phyloP scores from a whole-genome alignment of 1,140 invertebrate genomes.

The Ceratosolen solmsi region DNA sequence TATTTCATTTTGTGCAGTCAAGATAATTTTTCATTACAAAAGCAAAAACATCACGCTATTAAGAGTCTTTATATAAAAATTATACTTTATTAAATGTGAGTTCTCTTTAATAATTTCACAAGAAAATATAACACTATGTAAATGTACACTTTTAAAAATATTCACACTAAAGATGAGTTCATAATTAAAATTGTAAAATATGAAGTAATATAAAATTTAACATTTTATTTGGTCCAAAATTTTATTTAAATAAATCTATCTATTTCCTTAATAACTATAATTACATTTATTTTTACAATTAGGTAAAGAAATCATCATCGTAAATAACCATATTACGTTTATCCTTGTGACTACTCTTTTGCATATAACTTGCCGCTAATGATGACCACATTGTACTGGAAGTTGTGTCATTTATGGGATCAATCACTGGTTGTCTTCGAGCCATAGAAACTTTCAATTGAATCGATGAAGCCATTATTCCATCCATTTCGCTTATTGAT shows the following conservation, averaged over 20 bases:
- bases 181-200: too few relatives aligned
- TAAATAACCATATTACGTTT: slow-evolving; percentile 81
- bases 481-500: slow-evolving; percentile 91
- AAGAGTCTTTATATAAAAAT: too few relatives aligned
- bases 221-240: neutral
- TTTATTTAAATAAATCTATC: neutral
- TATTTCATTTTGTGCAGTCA: too few relatives aligned
- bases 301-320: slow-evolving; percentile 77
- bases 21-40: too few relatives aligned
- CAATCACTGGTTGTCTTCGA: slow-evolving; percentile 86
- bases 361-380: slow-evolving; percentile 86
- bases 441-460: slow-evolving; percentile 88
- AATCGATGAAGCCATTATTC: slow-evolving; percentile 84
- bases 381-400: slow-evolving; percentile 87
- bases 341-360: slow-evolving; percentile 86
- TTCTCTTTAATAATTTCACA: too few relatives aligned
- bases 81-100: too few relatives aligned
- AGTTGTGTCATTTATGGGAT: slow-evolving; percentile 83
- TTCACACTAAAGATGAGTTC: too few relatives aligned
- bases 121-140: too few relatives aligned
- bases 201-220: neutral
- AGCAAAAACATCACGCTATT: too few relatives aligned
- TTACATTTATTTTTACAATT: slow-evolving; percentile 38
- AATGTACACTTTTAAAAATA: too few relatives aligned
- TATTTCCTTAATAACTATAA: neutral